A percentile compares a stretch with the other conserved stretches of the same genome.
These are phyloP conservation scores for Oceanodroma leucorhoa DNA, from an alignment of 2,797 vertebrate species.

Conservation along the genomic window DNA sequence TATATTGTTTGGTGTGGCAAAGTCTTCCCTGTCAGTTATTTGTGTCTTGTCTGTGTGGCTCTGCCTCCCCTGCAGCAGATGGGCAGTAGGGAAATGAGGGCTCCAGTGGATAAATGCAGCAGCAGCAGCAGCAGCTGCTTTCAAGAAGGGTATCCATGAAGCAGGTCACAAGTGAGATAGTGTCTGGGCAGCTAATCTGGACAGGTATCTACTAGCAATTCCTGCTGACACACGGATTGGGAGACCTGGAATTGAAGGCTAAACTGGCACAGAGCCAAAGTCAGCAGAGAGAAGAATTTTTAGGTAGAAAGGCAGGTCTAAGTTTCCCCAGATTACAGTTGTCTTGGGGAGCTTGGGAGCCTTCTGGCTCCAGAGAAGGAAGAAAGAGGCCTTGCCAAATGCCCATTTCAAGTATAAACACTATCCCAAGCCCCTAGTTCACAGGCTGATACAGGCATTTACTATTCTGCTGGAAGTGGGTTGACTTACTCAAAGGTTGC, in stretches of 20 bases:
- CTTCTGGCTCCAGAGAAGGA: slow-evolving; percentile 3
- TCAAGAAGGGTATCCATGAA: slow-evolving; percentile 6
- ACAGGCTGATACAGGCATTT: background rate
- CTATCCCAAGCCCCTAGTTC: background rate
- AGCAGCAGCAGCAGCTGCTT: slow-evolving; percentile 29
- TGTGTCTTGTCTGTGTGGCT: background rate
- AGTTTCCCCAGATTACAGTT: background rate
- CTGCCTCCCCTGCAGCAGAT: slow-evolving; percentile 24
- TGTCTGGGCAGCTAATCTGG: slow-evolving; percentile 18
- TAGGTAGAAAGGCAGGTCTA: background rate
- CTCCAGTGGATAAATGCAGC: slow-evolving; percentile 30
- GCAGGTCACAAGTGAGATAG: slow-evolving; percentile 1
- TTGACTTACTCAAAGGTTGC: background rate
- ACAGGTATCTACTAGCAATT: background rate
- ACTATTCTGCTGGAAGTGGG: background rate
- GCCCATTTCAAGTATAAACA: background rate
- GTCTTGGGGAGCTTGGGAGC: background rate
- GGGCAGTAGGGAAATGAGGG: slow-evolving; percentile 17
- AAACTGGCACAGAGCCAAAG: background rate
- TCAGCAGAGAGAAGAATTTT: slow-evolving; percentile 9
- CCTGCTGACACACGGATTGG: background rate
- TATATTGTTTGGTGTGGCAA: background rate
- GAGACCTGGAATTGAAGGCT: slow-evolving; percentile 8
- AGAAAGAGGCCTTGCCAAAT: background rate
- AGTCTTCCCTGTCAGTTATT: background rate